Evolutionary conservation across 2,888 invertebrate genomes (phyloP), one percentile per base, ranked within the genome.

Genomic region (Nasonovia ribisnigri): DNA sequence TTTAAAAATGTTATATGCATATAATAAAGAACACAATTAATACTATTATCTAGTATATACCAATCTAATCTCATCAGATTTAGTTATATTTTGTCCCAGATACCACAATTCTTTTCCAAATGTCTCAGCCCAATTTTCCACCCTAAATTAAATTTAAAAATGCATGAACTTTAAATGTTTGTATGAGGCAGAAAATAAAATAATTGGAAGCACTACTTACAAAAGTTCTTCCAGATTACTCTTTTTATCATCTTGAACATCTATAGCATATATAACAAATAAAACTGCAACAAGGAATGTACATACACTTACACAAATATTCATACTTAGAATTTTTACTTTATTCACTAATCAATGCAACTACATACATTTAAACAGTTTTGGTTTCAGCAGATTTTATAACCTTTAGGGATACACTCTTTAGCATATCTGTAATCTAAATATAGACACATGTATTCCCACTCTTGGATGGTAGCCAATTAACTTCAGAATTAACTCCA

Each of bases 71-170:
- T 98, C 97, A 95, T 97, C 96, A 92, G 97, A 97, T 96, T 97
- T 97, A 67, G 98, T 98, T 95, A 98, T 97, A 94, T 97, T 97
- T 95, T 97, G 97, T 93, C 97, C 98, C 94, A 98, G 96, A 95
- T 97, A 97, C 97, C 97, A 98, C 95, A 98, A 96, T 95, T 98
- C 98, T 94, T 97, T 97, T 60, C 98, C 98, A 94, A 98, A 96
- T 94, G 96, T 96, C 94, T 97, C 96, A 46, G 98, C 98, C 98
- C 98, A 98, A 96, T 96, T 96, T 95, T 97, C 97, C 89, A 98
- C 97, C 94, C 98, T 98, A 96, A n/a, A 96, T 96, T 94, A 95
- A 95, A 94, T 46, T 54, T 36, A 20, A 67, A 67, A 51, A 87
- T 6, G 16, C 5, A 84, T 8, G 16, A 60, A 88, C 24, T 67